These are phyloP conservation scores for Cryptoleucopteryx plumbea DNA, from an alignment of 2,113 vertebrate species.

Conservation along the genomic window DNA sequence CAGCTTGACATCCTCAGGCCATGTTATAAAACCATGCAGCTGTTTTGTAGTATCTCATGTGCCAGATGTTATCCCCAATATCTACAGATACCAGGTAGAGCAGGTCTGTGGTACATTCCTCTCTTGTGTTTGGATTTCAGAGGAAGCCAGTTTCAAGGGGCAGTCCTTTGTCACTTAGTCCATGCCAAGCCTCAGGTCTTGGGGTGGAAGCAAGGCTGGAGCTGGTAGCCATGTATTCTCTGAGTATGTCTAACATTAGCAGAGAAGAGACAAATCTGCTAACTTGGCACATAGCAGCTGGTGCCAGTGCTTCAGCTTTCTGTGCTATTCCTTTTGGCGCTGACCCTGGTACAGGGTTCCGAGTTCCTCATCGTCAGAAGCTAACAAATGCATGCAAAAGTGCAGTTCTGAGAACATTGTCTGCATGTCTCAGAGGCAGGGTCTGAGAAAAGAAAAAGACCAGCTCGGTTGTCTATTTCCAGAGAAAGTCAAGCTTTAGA, in stretches of 20 bases:
- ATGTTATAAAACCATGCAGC: neutral
- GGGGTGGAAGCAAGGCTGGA: neutral
- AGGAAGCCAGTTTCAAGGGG: neutral
- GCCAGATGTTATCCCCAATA: neutral
- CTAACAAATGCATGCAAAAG: neutral
- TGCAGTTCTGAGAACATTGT: neutral
- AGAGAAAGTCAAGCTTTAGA: neutral
- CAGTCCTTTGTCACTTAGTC: neutral
- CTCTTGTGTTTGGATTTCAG: neutral
- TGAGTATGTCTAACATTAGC: neutral
- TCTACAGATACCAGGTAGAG: neutral
- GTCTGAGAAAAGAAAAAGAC: neutral
- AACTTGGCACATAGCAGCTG: neutral
- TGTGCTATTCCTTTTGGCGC: neutral
- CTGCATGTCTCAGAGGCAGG: fast-evolving
- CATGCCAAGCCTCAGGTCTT: neutral
- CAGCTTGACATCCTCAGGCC: neutral
- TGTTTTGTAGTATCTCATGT: neutral
- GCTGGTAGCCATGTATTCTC: neutral
- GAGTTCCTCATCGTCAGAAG: neutral
- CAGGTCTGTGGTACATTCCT: neutral
- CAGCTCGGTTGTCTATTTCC: neutral
- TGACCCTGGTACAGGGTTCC: neutral
- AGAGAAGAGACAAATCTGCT: neutral
- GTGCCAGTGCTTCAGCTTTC: neutral